Percentiles rank a stretch among this genome's conserved stretches.
These are phyloP conservation scores for Terrapene triunguis DNA, from an alignment of 2,113 vertebrate genomes.

Conservation along the genomic window DNA sequence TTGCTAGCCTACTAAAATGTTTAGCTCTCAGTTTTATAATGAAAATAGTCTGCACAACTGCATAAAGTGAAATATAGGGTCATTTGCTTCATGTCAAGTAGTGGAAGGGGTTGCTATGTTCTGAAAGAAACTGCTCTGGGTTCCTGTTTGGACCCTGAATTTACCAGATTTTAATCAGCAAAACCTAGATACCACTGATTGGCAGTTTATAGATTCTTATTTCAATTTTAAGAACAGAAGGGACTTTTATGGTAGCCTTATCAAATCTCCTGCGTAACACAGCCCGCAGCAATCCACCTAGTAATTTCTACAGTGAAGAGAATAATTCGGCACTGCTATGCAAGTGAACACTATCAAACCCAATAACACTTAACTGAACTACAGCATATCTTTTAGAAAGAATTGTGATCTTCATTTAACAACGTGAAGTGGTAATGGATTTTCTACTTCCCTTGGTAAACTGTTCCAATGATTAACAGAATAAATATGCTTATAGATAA, in stretches of 20 bases:
- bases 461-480: not conserved
- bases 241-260: not conserved
- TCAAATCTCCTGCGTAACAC: not conserved
- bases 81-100: not conserved
- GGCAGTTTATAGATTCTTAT: not conserved
- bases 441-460: not conserved
- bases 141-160: not conserved
- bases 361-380: not conserved
- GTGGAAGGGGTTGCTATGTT: not conserved
- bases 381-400: not conserved
- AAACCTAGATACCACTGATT: not conserved
- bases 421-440: not conserved
- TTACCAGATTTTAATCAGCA: not conserved
- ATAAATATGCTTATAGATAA: not conserved
- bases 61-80: not conserved
- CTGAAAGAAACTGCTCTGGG: not conserved
- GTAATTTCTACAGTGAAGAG: not conserved
- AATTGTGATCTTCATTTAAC: not conserved
- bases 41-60: not conserved
- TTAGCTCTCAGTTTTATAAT: not conserved
- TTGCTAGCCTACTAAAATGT: not conserved
- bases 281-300: not conserved
- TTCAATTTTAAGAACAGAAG: not conserved
- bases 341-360: not conserved
- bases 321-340: not conserved